Evolutionary conservation across 2,113 vertebrate species (phyloP).

Genomic region (Platysteira castanea): DNA sequence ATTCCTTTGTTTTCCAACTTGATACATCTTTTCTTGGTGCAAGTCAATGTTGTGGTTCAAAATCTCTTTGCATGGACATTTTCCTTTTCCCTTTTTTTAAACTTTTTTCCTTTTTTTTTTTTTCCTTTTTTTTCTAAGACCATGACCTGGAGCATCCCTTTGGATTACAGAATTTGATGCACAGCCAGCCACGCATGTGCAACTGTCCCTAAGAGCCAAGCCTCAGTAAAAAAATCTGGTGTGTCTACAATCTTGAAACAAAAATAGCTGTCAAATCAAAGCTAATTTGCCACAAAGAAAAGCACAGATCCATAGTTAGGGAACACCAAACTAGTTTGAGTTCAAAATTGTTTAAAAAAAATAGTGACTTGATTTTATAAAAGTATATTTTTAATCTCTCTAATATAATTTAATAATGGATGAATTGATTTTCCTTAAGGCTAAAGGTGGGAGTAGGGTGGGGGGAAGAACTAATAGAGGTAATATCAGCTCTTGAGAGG

Average conservation of each 20-base stretch:
- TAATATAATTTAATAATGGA: neutral
- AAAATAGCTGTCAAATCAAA: slow-evolving; percentile 55
- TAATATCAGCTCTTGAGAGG: neutral
- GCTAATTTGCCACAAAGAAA: slow-evolving; percentile 16
- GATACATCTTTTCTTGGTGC: neutral
- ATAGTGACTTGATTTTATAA: neutral
- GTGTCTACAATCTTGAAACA: slow-evolving; percentile 29
- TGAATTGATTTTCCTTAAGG: neutral
- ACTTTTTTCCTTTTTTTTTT: neutral
- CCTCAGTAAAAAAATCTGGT: slow-evolving; percentile 32
- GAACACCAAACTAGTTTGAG: neutral
- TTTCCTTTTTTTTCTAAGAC: neutral
- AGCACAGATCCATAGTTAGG: neutral
- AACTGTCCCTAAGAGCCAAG: slow-evolving; percentile 44
- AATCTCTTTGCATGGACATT: neutral
- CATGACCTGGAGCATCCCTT: slow-evolving; percentile 6
- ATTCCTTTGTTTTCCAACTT: neutral
- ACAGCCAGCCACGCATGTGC: slow-evolving; percentile 46
- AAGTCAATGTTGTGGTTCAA: neutral
- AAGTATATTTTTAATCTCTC: neutral
- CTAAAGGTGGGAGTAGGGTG: neutral
- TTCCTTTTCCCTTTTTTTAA: neutral
- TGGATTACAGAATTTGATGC: slow-evolving; percentile 46
- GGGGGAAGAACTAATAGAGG: neutral
- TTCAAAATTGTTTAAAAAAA: neutral